A percentile compares a stretch with the other conserved stretches of the same genome.
phyloP scores from a whole-genome alignment of 2,113 vertebrate species.

The human (Homo sapiens) region DNA sequence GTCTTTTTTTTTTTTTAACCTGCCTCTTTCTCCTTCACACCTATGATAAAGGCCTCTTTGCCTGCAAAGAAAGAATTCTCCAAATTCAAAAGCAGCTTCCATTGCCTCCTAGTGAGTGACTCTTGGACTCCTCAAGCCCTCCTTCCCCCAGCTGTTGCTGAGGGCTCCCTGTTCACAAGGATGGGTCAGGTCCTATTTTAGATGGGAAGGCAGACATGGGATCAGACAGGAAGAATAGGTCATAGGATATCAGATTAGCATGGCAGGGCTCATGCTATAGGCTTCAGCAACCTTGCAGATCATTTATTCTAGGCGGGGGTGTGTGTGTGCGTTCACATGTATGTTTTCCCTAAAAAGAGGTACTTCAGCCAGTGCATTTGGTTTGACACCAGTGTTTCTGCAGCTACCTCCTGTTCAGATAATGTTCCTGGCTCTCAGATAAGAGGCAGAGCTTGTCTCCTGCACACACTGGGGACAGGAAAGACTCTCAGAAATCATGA shows the following conservation, averaged over 20 bases:
- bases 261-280: not conserved
- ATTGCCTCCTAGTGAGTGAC: not conserved
- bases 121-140: not conserved
- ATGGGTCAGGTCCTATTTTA: not conserved
- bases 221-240: not conserved
- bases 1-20: not conserved
- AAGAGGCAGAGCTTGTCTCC: conserved; percentile 15
- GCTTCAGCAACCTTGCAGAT: not conserved
- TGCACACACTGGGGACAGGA: not conserved
- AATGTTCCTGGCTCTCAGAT: not conserved
- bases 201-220: not conserved
- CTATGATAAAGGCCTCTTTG: not conserved
- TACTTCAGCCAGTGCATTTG: not conserved
- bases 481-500: conserved; percentile 27
- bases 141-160: not conserved
- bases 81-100: not conserved
- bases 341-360: not conserved
- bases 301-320: not conserved
- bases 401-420: conserved; percentile 46
- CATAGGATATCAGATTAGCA: not conserved
- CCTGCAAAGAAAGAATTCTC: not conserved
- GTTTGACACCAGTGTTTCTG: conserved; percentile 53
- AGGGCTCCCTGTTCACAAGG: not conserved
- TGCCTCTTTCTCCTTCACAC: not conserved
- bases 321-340: not conserved